phyloP scores from a whole-genome alignment of 1,140 invertebrate species.

The Chlorops oryzae region DNA sequence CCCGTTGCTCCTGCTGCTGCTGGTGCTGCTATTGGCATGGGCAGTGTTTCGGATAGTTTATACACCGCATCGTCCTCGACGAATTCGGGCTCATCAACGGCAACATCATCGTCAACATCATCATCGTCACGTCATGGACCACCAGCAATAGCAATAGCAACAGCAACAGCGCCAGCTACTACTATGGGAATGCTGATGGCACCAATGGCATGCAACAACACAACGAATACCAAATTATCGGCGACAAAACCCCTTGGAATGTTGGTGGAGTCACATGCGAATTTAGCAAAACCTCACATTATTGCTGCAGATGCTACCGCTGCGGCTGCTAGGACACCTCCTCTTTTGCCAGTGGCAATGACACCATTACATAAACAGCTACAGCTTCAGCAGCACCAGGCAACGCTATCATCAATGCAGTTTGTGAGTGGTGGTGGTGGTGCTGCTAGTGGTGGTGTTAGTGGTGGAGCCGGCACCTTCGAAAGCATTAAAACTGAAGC shows the following conservation, averaged over 20 bases:
- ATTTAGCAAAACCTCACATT: constrained; percentile 24
- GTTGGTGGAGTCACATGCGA: constrained; percentile 39
- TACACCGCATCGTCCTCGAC: background rate
- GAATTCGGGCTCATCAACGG: background rate
- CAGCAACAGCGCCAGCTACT: constrained; percentile 11
- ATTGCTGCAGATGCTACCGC: too few species aligned
- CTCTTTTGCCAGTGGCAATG: background rate
- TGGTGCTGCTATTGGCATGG: constrained; percentile 11
- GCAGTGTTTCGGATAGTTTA: background rate
- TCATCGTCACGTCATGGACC: constrained; percentile 1
- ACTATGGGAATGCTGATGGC: too few species aligned
- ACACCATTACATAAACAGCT: constrained; percentile 7
- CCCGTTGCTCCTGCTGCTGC: background rate
- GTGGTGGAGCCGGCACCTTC: too few species aligned
- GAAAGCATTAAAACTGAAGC: too few species aligned
- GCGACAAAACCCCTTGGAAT: constrained; percentile 40
- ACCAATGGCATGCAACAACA: too few species aligned
- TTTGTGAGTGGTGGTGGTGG: constrained; percentile 20
- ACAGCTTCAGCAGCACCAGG: constrained; percentile 12
- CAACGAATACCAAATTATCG: constrained; percentile 41
- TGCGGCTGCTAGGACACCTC: too few species aligned
- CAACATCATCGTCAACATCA: background rate
- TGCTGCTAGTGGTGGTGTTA: too few species aligned
- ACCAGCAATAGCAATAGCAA: background rate
- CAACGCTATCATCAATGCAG: background rate